Evolutionary conservation across 1,140 invertebrate genomes (phyloP).

Genomic region (Dreissena rostriformis): DNA sequence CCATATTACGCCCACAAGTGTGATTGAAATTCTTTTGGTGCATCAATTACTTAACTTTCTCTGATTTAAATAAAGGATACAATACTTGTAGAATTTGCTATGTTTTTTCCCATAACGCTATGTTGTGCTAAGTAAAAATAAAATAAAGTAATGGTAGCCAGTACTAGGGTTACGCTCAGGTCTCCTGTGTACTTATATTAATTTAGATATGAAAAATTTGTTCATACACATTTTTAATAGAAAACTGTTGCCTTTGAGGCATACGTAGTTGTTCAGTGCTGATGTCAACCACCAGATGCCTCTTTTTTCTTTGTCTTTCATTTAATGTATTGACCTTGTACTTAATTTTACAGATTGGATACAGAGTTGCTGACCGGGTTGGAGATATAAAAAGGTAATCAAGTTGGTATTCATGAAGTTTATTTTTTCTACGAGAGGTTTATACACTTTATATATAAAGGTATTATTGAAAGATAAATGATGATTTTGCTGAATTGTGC

Average conservation of each 20-base stretch:
- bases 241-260: not conserved
- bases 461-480: not conserved
- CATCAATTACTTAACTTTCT: too few species aligned
- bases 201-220: not conserved
- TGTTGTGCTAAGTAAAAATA: too few species aligned
- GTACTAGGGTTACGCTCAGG: not conserved
- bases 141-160: too few species aligned
- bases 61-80: too few species aligned
- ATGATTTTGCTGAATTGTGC: not conserved
- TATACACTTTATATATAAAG: not conserved
- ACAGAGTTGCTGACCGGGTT: constrained; percentile 94
- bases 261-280: not conserved
- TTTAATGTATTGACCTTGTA: not conserved
- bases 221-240: not conserved
- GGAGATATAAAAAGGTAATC: constrained; percentile 93
- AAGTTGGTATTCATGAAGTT: not conserved
- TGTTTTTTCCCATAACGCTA: too few species aligned
- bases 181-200: not conserved
- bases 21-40: too few species aligned
- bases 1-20: too few species aligned
- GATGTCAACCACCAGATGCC: not conserved
- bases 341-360: constrained; percentile 85
- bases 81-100: too few species aligned
- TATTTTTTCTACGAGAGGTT: not conserved
- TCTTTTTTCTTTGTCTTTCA: not conserved